Evolutionary conservation across 2,113 vertebrate species (phyloP), one percentile per base, ranked within the genome.

Genomic region (Melanocharis versteri): DNA sequence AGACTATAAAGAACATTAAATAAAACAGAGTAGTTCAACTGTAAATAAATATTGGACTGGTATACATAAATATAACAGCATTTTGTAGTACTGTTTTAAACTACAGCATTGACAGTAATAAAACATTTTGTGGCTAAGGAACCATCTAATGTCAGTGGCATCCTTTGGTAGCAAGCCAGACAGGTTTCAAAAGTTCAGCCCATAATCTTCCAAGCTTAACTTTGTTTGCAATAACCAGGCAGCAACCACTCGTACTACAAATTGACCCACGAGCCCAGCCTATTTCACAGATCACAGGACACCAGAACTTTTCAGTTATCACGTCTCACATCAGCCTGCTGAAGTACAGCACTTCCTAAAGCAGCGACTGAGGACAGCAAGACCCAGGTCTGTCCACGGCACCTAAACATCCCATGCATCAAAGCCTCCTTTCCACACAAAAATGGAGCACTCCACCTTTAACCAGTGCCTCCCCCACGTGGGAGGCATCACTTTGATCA

Each of bases 251-350:
- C 51, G 27, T n/a, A 53, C 50, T 44, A 54, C 42, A 48, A 54
- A 85, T 0, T 62, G 90, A 77, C 50, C 54, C 58, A 30, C 1
- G 33, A 80, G 70, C 61, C 78, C 65, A 82, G 78, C 5, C 73
- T 85, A 30, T 78, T 89, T 80, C 78, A 78, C 83, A 87, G 73
- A 82, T 53, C 53, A 79, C 15, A 48, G 84, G 57, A 42, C 48
- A 79, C 6, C 45, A 60, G 54, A 76, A 60, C 48, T 48, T 71
- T 3, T 15, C 27, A 10, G 31, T 9, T n/a, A 28, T 5, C 11
- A 2, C 0, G 0, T 14, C 84, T 89, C 50, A 5, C 33, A 33
- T 24, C 45, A 72, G 44, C 4, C 56, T 73, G 83, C 24, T 51
- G 30, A 61, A 61, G 18, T 15, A 13, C 28, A 56, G 53, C 87